Percentiles rank a stretch among this genome's conserved stretches.
These are phyloP conservation scores for Carassius gibelio DNA, from an alignment of 2,113 vertebrate genomes.

Conservation along the genomic window DNA sequence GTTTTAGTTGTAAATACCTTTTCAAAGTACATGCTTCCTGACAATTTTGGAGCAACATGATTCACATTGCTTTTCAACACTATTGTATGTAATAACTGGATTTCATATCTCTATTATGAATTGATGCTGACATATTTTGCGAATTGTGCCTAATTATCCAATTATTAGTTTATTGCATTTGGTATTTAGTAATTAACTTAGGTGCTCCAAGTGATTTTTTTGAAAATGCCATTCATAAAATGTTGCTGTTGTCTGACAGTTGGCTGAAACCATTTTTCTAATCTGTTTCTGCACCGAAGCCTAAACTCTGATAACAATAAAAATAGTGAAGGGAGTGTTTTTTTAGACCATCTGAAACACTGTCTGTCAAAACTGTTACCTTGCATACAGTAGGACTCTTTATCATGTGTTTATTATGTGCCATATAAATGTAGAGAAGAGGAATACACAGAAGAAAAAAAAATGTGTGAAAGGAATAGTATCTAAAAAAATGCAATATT, in stretches of 20 bases:
- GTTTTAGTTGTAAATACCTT: not conserved
- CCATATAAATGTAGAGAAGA: not conserved
- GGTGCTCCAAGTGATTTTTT: not conserved
- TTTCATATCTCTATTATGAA: not conserved
- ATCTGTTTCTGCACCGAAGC: not conserved
- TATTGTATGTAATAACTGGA: not conserved
- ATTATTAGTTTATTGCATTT: conserved; percentile 19
- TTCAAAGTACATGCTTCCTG: not conserved
- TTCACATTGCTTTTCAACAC: not conserved
- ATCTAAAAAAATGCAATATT: not conserved
- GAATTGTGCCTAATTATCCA: not conserved
- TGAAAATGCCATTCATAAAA: conserved; percentile 3
- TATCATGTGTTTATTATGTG: not conserved
- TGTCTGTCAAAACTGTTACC: not conserved
- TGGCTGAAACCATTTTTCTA: not conserved
- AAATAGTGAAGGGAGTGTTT: not conserved
- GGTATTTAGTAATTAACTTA: not conserved
- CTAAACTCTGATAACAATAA: not conserved
- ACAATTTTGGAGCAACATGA: not conserved
- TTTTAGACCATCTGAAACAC: not conserved
- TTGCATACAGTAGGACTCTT: not conserved
- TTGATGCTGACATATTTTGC: not conserved
- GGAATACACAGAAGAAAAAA: not conserved
- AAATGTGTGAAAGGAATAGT: not conserved
- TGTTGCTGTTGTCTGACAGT: not conserved